phyloP scores from a whole-genome alignment of 2,888 invertebrate genomes.

The Anorthoa munda region DNA sequence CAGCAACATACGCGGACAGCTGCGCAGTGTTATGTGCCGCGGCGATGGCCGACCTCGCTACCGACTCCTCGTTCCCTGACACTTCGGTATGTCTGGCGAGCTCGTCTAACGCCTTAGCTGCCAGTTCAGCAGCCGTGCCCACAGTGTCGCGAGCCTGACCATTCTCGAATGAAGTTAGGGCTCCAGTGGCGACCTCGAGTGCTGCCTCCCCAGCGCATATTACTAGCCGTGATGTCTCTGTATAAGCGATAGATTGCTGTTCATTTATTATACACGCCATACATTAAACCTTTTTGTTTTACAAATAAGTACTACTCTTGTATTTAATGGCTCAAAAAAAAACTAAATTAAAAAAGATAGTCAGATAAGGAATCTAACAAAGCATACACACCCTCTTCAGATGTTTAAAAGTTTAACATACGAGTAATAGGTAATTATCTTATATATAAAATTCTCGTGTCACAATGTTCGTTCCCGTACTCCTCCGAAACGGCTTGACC shows the following conservation, averaged over 20 bases:
- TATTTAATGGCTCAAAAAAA: neutral
- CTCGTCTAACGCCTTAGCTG: conserved; percentile 79
- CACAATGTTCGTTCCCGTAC: no score
- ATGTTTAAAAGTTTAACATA: no score
- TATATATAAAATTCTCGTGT: no score
- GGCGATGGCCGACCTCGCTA: conserved; percentile 79
- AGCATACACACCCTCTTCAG: no score
- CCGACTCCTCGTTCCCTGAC: conserved; percentile 82
- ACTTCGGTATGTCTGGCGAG: conserved; percentile 78
- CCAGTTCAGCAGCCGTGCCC: conserved; percentile 78
- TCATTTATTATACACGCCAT: neutral
- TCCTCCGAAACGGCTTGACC: no score
- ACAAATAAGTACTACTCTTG: no score
- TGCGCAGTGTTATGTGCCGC: conserved; percentile 85
- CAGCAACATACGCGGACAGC: conserved; percentile 83
- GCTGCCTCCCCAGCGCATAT: conserved; percentile 80
- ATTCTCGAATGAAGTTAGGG: conserved; percentile 80
- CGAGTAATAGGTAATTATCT: no score
- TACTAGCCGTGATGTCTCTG: conserved; percentile 75
- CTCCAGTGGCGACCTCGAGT: conserved; percentile 78
- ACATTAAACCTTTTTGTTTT: neutral
- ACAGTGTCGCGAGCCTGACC: conserved; percentile 77
- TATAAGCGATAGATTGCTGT: conserved; percentile 12
- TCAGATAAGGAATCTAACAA: neutral
- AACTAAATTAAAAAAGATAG: neutral